A percentile compares a stretch with the other conserved stretches of the same genome.
These are phyloP conservation scores for Drosophila koepferae DNA, from an alignment of 2,888 invertebrate genomes.

Conservation along the genomic window DNA sequence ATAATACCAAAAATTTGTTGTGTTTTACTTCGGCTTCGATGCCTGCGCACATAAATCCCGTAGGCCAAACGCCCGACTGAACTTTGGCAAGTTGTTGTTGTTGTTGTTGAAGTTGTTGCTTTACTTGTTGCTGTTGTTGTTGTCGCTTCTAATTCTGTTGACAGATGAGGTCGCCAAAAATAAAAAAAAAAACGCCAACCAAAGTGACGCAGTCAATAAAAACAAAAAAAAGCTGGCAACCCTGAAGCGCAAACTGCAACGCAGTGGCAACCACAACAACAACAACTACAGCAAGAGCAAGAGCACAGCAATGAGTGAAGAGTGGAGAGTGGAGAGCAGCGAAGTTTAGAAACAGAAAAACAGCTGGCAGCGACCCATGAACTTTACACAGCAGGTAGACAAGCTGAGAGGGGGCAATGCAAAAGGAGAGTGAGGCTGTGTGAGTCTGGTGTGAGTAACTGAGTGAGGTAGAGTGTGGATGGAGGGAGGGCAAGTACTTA, in stretches of 20 bases:
- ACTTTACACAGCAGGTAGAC: conserved; percentile 63
- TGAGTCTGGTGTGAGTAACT: neutral
- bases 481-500: neutral
- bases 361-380: conserved; percentile 69
- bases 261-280: conserved; percentile 40
- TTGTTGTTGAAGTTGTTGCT: conserved; percentile 36
- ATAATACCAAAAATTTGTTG: conserved; percentile 67
- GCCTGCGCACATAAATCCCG: conserved; percentile 45
- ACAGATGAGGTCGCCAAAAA: conserved; percentile 77
- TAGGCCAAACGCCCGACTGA: conserved; percentile 48
- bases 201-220: conserved; percentile 61
- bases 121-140: conserved; percentile 35
- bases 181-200: conserved; percentile 44
- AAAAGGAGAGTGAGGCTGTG: neutral
- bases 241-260: conserved; percentile 71
- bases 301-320: neutral
- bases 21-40: conserved; percentile 42
- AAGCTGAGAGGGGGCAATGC: neutral
- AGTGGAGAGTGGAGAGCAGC: neutral
- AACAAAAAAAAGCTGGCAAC: conserved; percentile 66
- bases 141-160: conserved; percentile 77
- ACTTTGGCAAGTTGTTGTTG: conserved; percentile 31
- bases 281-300: conserved; percentile 16
- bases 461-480: neutral
- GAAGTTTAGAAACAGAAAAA: conserved; percentile 21